Evolutionary conservation across 2,797 vertebrate species (phyloP), one percentile per base, ranked within the genome.

Genomic region (Anomalospiza imberbis): DNA sequence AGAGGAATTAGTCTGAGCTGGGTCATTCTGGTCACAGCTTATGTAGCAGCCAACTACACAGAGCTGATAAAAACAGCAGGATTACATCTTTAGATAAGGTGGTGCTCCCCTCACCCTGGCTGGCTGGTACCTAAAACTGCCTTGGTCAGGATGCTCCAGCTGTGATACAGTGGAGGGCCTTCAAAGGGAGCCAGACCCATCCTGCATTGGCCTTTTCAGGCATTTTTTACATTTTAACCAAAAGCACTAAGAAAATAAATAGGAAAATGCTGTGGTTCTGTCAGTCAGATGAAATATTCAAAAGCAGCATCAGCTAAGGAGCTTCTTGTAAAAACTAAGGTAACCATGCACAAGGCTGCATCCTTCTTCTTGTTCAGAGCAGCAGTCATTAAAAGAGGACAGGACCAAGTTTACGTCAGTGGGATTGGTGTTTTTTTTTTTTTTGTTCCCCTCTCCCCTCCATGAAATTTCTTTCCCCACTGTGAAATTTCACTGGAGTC

Each of bases 331-430:
- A 88, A 73, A 81, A 20, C 13, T 11, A 45, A 90, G 32, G 44
- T 62, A 65, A 38, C 7, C 2, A 17, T 28, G n/a, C n/a, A 51
- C 60, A 93, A 81, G 16, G 13, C 15, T 58, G 25, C 8, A 54
- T 26, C 36, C 5, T 11, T n/a, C 25, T 71, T 55, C 61, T 73
- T 58, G 24, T 36, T 81, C 28, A 84, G 21, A 55, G 25, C 22
- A 60, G 25, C 11, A 34, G 45, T 34, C 51, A 50, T 13, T 50
- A 68, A 57, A 67, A 75, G 58, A 24, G 24, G 16, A 44, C 13
- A 65, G 17, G 13, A 57, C 10, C 1, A 4, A 67, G n/a, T 28
- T 25, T 48, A 42, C 16, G n/a, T 21, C 0, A 0, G 13, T 40
- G 28, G 28, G 9, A 62, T 54, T 53, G 10, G 7, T 1, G 2